Evolutionary conservation across 2,888 invertebrate genomes (phyloP).

Genomic region (Adelphocoris suturalis): DNA sequence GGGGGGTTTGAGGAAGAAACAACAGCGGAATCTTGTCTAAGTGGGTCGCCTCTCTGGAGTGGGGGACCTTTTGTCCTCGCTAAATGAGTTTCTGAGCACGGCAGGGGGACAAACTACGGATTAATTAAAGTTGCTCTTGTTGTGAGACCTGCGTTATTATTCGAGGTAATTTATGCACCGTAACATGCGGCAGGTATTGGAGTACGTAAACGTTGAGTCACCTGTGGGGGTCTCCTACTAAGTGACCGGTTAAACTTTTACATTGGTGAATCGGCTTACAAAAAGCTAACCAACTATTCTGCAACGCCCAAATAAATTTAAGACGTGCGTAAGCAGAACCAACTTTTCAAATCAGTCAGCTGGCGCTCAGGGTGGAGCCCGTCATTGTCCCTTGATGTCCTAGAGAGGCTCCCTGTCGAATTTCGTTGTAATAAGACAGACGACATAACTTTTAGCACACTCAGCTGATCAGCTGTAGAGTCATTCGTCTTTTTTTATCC

Average conservation of each 20-base stretch:
- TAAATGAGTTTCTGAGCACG: constrained; percentile 36
- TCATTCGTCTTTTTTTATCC: too few species aligned
- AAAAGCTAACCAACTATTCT: not conserved
- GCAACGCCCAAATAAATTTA: too few species aligned
- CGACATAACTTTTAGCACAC: too few species aligned
- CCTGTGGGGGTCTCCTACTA: too few species aligned
- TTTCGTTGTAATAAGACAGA: too few species aligned
- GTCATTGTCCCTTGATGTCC: too few species aligned
- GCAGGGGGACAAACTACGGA: not conserved
- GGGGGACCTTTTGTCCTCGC: not conserved
- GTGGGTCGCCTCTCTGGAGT: not conserved
- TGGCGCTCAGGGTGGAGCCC: too few species aligned
- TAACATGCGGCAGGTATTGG: not conserved
- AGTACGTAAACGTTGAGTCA: not conserved
- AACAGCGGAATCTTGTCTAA: not conserved
- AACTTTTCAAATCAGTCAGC: too few species aligned
- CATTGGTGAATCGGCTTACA: not conserved
- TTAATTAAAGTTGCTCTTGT: constrained; percentile 1
- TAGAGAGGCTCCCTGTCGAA: too few species aligned
- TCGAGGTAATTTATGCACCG: not conserved
- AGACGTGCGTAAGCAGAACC: too few species aligned
- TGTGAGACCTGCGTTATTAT: not conserved
- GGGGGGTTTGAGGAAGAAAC: not conserved
- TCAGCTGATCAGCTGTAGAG: too few species aligned
- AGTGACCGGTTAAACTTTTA: too few species aligned